Evolutionary conservation across 2,113 vertebrate genomes (phyloP), one percentile per base, ranked within the genome.

Genomic region (Chamaetylas fuelleborni): DNA sequence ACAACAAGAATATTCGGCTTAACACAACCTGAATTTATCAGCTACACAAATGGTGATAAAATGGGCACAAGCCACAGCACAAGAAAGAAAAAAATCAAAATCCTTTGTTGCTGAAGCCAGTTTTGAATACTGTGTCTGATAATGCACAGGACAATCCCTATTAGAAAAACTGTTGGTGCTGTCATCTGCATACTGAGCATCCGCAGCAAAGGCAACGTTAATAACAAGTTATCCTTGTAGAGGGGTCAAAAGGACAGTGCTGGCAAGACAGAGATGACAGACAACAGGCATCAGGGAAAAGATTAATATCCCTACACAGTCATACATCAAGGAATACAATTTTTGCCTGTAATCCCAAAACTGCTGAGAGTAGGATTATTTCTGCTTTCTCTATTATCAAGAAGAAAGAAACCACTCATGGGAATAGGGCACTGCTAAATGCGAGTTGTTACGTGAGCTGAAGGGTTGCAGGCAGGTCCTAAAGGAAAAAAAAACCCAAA

Each of bases 341-440:
- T 95, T 95, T 93, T 96, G 57, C 81, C 89, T 95, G 86, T 96
- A 96, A 96, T 96, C 96, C 95, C 91, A 67, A 95, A 96, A 95
- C 91, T 95, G 95, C 96, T 96, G 96, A 95, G 90, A 93, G 92
- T 92, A 94, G 96, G 93, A 95, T 95, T 95, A 95, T 94, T 95
- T 91, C 82, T 95, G 64, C 82, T 81, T 94, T 94, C 72, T 51
- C 90, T 90, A 86, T 96, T 93, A 86, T 58, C 71, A 84, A 60
- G 74, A 93, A 96, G 80, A 92, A 94, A 88, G 90, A 83, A 95
- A 79, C 25, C 0, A 6, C 88, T 95, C 80, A 67, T 64, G 92
- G 90, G 92, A 96, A 93, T 74, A 93, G 40, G 72, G 47, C 73
- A 72, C 15, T 71, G 88, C 90, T 94, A 94, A 93, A 92, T 5